Evolutionary conservation across 2,797 vertebrate genomes (phyloP), one percentile per base, ranked within the genome.

Genomic region (Oryzias sinensis): DNA sequence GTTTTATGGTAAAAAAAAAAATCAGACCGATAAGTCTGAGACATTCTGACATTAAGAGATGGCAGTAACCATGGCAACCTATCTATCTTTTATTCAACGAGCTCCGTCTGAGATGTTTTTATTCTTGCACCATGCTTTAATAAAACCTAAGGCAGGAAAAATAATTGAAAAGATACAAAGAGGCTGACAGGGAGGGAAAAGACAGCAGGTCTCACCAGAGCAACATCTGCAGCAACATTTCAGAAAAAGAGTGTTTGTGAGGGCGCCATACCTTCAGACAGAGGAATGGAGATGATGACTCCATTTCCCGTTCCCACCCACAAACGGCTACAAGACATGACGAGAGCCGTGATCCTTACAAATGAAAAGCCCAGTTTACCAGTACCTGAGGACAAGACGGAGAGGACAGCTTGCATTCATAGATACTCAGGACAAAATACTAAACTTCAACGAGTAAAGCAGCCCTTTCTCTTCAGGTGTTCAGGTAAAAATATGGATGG

Each of bases 281-380:
- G 66, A 0, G 97, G 97, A 82, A 99, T 99, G 73, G 97, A 99
- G 91, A 99, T 95, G 88, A 99, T 96, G 9, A 99, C 97, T 0
- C 97, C 97, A 0, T 99, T 99, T 74, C 97, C 97, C 0, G 97
- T 98, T 52, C 97, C 97, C 18, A 99, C 97, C 97, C 97, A 99
- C 33, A 99, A 93, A 7, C 96, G 94, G 79, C 89, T 94, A 87
- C 97, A 96, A 7, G 96, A 97, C 1, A 99, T 93, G 60, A 96
- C 93, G 27, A 99, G 91, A 58, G 97, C 96, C 0, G 97, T 99
- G 85, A 99, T 98, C 67, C 97, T 91, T 70, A 98, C 97, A 0
- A 99, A 99, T 0, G 97, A 99, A 90, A 99, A 99, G 66, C 97
- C 97, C 86, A 99, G 89, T 84, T 97, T 97, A 65, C 97, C 97